Conservation (phyloP, 2,888 invertebrate genomes). For the Caenorhabditis japonica region DNA sequence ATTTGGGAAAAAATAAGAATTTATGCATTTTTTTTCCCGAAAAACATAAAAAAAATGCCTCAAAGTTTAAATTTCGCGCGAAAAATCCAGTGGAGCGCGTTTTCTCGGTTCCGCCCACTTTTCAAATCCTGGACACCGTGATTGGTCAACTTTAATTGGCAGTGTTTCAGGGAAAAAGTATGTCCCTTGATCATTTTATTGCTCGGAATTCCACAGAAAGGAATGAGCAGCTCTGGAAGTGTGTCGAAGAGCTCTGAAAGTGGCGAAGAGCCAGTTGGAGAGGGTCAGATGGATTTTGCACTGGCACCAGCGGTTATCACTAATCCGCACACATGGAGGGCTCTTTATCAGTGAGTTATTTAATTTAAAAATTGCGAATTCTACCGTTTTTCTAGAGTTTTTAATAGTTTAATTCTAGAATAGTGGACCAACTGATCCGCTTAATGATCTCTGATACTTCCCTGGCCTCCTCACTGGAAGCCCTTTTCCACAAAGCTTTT, state of each 20-base stretch:
- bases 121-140: too few relatives aligned
- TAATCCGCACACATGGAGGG: slow-evolving; percentile 67
- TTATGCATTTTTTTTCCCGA: too few relatives aligned
- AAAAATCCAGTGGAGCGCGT: too few relatives aligned
- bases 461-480: slow-evolving; percentile 59
- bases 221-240: slow-evolving; percentile 43
- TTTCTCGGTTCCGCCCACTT: too few relatives aligned
- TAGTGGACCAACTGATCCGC: slow-evolving; percentile 72
- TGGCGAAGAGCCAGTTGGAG: slow-evolving; percentile 55
- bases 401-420: slow-evolving; percentile 50
- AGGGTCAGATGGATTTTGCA: slow-evolving; percentile 66
- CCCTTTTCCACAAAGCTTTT: slow-evolving; percentile 66
- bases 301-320: slow-evolving; percentile 64
- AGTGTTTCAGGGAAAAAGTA: slow-evolving; percentile 64
- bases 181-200: slow-evolving; percentile 65
- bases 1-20: too few relatives aligned
- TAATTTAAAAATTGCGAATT: too few relatives aligned
- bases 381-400: neutral
- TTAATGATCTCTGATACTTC: slow-evolving; percentile 62
- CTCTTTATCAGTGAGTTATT: slow-evolving; percentile 70
- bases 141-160: too few relatives aligned
- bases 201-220: slow-evolving; percentile 62
- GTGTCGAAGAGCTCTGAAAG: slow-evolving; percentile 9
- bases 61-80: too few relatives aligned
- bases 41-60: too few relatives aligned